Evolutionary conservation across 2,113 vertebrate species (phyloP).

Genomic region (Nothoprocta pentlandii): DNA sequence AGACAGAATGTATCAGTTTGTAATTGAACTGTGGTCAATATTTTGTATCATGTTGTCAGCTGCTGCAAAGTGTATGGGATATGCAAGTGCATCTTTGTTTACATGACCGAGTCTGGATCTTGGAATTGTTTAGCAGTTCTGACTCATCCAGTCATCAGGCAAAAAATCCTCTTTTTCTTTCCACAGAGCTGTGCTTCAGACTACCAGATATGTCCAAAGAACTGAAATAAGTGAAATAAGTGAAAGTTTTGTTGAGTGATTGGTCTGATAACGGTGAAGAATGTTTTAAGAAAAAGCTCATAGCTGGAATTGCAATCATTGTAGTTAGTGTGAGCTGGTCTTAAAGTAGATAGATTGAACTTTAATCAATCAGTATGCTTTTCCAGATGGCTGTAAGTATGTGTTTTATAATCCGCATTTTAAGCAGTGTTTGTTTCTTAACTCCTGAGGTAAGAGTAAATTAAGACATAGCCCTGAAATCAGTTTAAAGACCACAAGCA

Average conservation of each 20-base stretch:
- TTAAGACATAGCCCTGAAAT: slow-evolving; percentile 53
- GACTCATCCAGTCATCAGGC: slow-evolving; percentile 65
- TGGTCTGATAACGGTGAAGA: slow-evolving; percentile 60
- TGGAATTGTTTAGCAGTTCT: slow-evolving; percentile 65
- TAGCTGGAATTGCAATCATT: slow-evolving; percentile 75
- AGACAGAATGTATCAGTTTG: not conserved
- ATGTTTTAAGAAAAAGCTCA: slow-evolving; percentile 69
- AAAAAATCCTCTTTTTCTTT: slow-evolving; percentile 53
- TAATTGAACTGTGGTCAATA: not conserved
- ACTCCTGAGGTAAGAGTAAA: slow-evolving; percentile 53
- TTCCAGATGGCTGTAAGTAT: slow-evolving; percentile 76
- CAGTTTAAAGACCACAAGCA: not conserved
- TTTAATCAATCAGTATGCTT: slow-evolving; percentile 73
- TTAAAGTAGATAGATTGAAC: slow-evolving; percentile 72
- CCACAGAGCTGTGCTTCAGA: slow-evolving; percentile 51
- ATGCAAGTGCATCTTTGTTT: not conserved
- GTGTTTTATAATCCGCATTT: slow-evolving; percentile 62
- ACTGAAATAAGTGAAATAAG: slow-evolving; percentile 70
- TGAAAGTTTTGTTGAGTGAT: slow-evolving; percentile 69
- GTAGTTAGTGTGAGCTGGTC: slow-evolving; percentile 67
- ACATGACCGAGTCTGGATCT: not conserved
- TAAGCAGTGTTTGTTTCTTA: slow-evolving; percentile 56
- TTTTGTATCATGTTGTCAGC: not conserved
- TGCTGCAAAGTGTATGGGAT: not conserved
- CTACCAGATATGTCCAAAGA: slow-evolving; percentile 48